These are phyloP conservation scores for Leucania comma DNA, from an alignment of 2,888 invertebrate species.

Conservation along the genomic window DNA sequence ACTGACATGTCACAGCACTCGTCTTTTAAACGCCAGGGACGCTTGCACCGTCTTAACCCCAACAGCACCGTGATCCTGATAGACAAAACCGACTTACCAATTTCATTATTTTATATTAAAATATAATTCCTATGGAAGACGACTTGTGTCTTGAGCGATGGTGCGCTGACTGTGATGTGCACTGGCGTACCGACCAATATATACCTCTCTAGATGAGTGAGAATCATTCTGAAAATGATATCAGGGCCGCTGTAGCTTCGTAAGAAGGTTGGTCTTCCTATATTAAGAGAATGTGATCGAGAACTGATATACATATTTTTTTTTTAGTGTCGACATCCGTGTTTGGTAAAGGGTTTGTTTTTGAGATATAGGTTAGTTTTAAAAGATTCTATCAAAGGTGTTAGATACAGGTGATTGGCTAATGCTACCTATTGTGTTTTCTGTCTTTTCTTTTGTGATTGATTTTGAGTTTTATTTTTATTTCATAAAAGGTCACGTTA, in stretches of 20 bases:
- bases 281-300: conserved; percentile 72
- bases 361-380: background rate
- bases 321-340: conserved; percentile 63
- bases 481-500: too few relatives aligned
- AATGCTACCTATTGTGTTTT: background rate
- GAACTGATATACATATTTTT: conserved; percentile 53
- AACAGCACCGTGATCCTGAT: conserved; percentile 30
- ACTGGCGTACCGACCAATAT: conserved; percentile 73
- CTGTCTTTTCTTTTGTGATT: background rate
- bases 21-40: background rate
- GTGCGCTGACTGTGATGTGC: conserved; percentile 81
- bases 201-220: conserved; percentile 79
- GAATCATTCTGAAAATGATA: conserved; percentile 83
- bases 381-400: background rate
- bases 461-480: background rate
- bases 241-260: conserved; percentile 79
- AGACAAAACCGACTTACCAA: conserved; percentile 81
- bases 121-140: conserved; percentile 69
- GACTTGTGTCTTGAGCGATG: conserved; percentile 74
- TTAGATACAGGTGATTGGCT: too few relatives aligned
- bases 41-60: conserved; percentile 6
- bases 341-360: conserved; percentile 50
- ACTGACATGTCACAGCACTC: conserved; percentile 2
- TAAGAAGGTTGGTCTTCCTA: conserved; percentile 77
- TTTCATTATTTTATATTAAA: conserved; percentile 80